These are phyloP conservation scores for Eupeodes luniger DNA, from an alignment of 2,888 invertebrate species.

Conservation along the genomic window DNA sequence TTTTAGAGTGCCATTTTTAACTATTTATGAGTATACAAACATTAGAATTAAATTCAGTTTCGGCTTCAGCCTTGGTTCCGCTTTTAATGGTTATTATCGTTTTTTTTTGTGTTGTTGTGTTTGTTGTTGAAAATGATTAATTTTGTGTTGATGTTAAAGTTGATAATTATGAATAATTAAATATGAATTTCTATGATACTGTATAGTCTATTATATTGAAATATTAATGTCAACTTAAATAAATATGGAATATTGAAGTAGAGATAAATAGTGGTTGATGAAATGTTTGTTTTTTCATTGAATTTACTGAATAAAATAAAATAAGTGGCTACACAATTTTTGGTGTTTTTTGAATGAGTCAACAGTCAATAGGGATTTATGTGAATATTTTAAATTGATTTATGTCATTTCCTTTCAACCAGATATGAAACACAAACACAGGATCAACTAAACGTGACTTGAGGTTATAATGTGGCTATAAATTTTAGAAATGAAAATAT, in stretches of 20 bases:
- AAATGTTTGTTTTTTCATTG: too few species aligned
- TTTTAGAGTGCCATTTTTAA: slow-evolving; percentile 32
- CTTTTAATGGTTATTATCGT: background rate
- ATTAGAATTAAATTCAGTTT: background rate
- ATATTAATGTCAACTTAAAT: background rate
- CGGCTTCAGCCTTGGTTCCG: background rate
- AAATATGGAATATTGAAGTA: background rate
- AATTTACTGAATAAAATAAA: too few species aligned
- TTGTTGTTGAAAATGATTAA: slow-evolving; percentile 23
- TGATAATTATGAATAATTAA: background rate
- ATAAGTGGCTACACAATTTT: too few species aligned
- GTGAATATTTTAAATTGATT: too few species aligned
- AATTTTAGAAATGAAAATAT: too few species aligned
- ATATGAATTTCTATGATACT: background rate
- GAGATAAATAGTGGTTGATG: background rate
- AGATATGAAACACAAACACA: too few species aligned
- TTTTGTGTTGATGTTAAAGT: slow-evolving; percentile 22
- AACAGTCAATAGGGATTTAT: too few species aligned
- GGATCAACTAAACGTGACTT: too few species aligned
- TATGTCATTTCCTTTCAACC: too few species aligned
- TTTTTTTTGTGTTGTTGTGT: slow-evolving; percentile 7
- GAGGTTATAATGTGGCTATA: too few species aligned
- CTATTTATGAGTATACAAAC: slow-evolving; percentile 1
- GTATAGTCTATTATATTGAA: background rate
- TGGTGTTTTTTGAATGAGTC: too few species aligned